Evolutionary conservation across 1,140 invertebrate species (phyloP).

Genomic region (Cephus cinctus): DNA sequence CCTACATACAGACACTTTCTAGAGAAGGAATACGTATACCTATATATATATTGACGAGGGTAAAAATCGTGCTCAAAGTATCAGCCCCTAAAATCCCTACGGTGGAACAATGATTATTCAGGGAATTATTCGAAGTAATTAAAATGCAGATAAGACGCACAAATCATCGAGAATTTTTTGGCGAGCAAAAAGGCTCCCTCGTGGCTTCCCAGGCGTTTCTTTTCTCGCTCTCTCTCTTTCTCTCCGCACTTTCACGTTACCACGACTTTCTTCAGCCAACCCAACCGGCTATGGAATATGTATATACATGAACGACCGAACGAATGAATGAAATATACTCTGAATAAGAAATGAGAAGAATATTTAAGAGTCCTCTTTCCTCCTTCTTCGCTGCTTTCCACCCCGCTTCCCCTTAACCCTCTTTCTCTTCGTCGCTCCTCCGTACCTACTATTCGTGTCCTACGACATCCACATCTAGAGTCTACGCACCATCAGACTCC

Average conservation of each 20-base stretch:
- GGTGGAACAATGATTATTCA: slow-evolving; percentile 35
- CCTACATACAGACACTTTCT: too few species aligned
- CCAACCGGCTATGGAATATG: slow-evolving; percentile 29
- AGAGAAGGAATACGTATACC: too few species aligned
- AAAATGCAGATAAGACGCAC: slow-evolving; percentile 53
- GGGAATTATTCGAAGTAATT: slow-evolving; percentile 51
- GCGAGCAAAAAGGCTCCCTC: slow-evolving; percentile 5
- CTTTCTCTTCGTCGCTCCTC: neutral
- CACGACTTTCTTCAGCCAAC: too few species aligned
- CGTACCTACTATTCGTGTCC: too few species aligned
- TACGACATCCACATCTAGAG: slow-evolving; percentile 1
- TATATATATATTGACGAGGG: too few species aligned
- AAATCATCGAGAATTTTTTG: slow-evolving; percentile 49
- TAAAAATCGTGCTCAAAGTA: too few species aligned
- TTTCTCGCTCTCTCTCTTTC: neutral
- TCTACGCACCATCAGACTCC: too few species aligned
- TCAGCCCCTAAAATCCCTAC: too few species aligned
- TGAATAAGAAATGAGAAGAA: slow-evolving; percentile 48
- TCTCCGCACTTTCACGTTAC: slow-evolving; percentile 10
- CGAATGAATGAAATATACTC: slow-evolving; percentile 44
- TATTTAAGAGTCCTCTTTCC: slow-evolving; percentile 32
- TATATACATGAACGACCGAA: slow-evolving; percentile 33
- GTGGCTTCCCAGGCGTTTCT: slow-evolving; percentile 13
- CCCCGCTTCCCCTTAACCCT: neutral
- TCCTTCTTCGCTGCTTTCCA: neutral